Evolutionary conservation across 2,797 vertebrate species (phyloP).

Genomic region (Pogoniulus pusillus): DNA sequence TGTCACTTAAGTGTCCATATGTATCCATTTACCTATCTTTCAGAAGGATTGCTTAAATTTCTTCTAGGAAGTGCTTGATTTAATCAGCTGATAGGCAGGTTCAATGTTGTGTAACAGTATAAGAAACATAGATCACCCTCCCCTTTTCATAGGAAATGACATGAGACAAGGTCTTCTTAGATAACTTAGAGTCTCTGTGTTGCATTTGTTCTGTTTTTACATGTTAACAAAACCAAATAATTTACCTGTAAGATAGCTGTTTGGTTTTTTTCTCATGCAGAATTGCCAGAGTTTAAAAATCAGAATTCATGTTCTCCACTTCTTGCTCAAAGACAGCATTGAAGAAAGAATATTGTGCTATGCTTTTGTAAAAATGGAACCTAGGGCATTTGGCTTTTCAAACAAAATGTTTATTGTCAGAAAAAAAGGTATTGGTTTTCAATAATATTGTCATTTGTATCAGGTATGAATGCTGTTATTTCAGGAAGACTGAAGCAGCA

Average conservation of each 20-base stretch:
- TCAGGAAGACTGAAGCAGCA: not conserved
- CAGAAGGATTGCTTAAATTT: not conserved
- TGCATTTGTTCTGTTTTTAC: not conserved
- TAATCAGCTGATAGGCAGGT: not conserved
- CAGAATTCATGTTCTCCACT: not conserved
- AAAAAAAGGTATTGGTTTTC: not conserved
- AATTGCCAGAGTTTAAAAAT: not conserved
- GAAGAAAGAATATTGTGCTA: not conserved
- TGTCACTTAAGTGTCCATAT: not conserved
- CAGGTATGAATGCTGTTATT: not conserved
- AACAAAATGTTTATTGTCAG: conserved; percentile 27
- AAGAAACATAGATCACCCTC: not conserved
- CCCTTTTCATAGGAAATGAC: not conserved
- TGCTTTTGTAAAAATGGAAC: not conserved
- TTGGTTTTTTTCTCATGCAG: not conserved
- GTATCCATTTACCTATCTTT: not conserved
- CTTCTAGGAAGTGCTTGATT: not conserved
- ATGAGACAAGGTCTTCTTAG: not conserved
- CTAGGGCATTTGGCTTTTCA: conserved; percentile 1
- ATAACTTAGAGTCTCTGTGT: not conserved
- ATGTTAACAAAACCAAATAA: not conserved
- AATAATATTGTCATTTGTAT: not conserved
- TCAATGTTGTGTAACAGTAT: not conserved
- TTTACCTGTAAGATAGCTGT: not conserved
- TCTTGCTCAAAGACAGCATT: not conserved